phyloP scores from a whole-genome alignment of 1,140 invertebrate species.

The Aphelinus atriplicis region DNA sequence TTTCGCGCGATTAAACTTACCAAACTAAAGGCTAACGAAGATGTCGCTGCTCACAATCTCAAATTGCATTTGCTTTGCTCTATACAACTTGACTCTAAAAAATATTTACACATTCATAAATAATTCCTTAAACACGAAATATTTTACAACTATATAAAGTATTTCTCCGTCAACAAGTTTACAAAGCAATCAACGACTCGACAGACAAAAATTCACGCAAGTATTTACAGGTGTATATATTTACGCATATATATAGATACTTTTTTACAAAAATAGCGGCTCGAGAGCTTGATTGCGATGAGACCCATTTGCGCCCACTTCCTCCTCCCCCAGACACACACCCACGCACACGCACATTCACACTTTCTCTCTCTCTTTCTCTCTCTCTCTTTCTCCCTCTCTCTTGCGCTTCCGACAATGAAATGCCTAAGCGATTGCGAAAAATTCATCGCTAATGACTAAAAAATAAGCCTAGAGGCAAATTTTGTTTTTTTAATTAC shows the following conservation, averaged over 20 bases:
- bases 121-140: conserved; percentile 21
- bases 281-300: conserved; percentile 16
- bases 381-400: no score
- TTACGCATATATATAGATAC: background rate
- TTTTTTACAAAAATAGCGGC: background rate
- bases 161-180: conserved; percentile 22
- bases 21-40: conserved; percentile 16
- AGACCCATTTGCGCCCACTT: background rate
- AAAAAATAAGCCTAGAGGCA: conserved; percentile 1
- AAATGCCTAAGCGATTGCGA: background rate
- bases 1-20: conserved; percentile 13
- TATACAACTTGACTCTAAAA: conserved; percentile 23
- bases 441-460: conserved; percentile 28
- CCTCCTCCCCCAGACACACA: no score
- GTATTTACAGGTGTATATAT: conserved; percentile 31
- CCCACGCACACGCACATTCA: background rate
- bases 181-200: conserved; percentile 25
- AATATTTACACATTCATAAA: conserved; percentile 37
- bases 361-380: background rate
- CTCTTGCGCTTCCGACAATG: background rate
- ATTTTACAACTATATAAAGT: conserved; percentile 21
- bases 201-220: conserved; percentile 4
- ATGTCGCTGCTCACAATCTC: background rate
- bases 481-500: conserved; percentile 19
- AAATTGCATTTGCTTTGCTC: conserved; percentile 24